A percentile compares a stretch with the other conserved stretches of the same genome.
Evolutionary conservation across 2,113 vertebrate genomes (phyloP).

Genomic region (Hemibagrus wyckioides): DNA sequence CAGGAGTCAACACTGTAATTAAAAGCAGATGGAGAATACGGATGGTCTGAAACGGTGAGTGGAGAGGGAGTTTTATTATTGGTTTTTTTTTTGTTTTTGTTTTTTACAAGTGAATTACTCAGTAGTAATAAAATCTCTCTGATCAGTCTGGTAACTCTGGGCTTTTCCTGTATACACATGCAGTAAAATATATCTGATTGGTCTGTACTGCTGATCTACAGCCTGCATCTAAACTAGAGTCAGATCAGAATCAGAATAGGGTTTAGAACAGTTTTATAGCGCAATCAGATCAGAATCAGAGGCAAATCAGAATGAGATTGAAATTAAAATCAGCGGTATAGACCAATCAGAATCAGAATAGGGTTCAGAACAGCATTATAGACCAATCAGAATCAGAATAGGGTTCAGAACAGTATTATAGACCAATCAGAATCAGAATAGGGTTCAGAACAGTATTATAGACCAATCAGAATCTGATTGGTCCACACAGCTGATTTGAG

Average conservation of each 20-base stretch:
- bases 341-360: background rate
- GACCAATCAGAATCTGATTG: no score
- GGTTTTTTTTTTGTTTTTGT: no score
- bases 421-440: background rate
- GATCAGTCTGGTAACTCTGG: no score
- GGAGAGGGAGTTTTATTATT: no score
- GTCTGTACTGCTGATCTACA: background rate
- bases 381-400: background rate
- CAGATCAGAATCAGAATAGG: background rate
- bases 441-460: background rate
- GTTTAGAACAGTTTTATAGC: background rate
- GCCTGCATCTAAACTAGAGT: background rate
- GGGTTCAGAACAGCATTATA: background rate
- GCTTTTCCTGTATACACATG: background rate
- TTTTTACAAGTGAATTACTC: conserved; percentile 9
- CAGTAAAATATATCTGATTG: background rate
- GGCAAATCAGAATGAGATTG: background rate
- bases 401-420: background rate
- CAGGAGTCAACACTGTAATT: background rate
- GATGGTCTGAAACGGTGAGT: background rate
- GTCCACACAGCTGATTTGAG: background rate
- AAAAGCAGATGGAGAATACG: background rate
- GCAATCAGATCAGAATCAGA: background rate
- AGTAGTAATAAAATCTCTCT: background rate
- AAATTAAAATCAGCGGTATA: background rate